phyloP scores from a whole-genome alignment of 2,888 invertebrate genomes.

The Cotesia congregata region DNA sequence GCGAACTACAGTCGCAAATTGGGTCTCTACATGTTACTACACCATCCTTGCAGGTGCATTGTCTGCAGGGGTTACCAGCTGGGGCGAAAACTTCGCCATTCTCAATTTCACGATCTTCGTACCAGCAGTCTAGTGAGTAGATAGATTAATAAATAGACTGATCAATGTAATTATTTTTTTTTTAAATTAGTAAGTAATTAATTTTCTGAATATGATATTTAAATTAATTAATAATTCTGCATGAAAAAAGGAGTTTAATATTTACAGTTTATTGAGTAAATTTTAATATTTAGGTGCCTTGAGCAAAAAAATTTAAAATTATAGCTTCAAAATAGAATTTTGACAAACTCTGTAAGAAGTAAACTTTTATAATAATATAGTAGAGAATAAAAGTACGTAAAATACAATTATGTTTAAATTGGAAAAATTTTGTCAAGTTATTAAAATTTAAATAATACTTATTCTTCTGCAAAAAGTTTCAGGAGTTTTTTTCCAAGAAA shows the following conservation, averaged over 20 bases:
- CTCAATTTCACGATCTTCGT: constrained; percentile 77
- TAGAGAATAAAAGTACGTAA: background rate
- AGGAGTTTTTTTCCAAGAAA: too few relatives aligned
- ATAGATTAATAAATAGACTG: constrained; percentile 26
- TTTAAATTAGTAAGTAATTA: too few relatives aligned
- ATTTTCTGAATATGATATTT: background rate
- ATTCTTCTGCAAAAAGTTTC: too few relatives aligned
- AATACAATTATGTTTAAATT: constrained; percentile 8
- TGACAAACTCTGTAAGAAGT: too few relatives aligned
- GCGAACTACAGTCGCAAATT: constrained; percentile 78
- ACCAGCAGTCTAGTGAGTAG: constrained; percentile 77
- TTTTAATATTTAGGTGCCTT: too few relatives aligned
- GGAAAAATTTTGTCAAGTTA: background rate
- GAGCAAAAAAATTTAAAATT: too few relatives aligned
- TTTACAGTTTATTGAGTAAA: too few relatives aligned
- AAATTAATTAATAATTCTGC: too few relatives aligned
- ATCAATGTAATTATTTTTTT: background rate
- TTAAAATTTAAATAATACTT: too few relatives aligned
- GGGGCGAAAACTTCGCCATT: constrained; percentile 74
- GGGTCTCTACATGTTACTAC: constrained; percentile 80
- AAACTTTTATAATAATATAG: too few relatives aligned
- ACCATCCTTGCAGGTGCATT: constrained; percentile 72
- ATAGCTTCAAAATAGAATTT: too few relatives aligned
- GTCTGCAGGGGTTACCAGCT: constrained; percentile 70
- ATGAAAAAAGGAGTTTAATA: too few relatives aligned